A percentile compares a stretch with the other conserved stretches of the same genome.
Conservation (phyloP, 2,113 vertebrate species). For the Crocuta crocuta region DNA sequence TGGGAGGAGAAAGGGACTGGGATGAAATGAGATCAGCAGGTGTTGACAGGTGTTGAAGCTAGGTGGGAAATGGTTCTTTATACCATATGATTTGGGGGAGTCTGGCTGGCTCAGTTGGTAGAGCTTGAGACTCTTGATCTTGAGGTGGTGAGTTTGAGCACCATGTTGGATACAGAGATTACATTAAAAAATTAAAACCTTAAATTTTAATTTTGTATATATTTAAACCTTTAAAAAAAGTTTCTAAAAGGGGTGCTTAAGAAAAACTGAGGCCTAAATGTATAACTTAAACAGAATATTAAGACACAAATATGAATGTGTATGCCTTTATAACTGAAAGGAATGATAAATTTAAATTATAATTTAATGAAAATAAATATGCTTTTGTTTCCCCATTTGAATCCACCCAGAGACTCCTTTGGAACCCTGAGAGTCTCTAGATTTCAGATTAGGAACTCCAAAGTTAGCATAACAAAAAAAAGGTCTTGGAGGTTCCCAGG, state of each 20-base stretch:
- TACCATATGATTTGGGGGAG: not conserved
- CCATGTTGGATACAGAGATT: no score
- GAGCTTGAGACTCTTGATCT: no score
- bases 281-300: not conserved
- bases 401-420: not conserved
- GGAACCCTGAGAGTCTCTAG: not conserved
- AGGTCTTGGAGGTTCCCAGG: not conserved
- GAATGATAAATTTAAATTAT: not conserved
- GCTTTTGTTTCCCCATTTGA: not conserved
- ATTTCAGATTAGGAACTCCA: not conserved
- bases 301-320: not conserved
- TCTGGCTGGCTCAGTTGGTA: no score
- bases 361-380: not conserved
- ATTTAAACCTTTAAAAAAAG: not conserved
- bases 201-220: not conserved
- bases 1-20: not conserved
- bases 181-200: no score
- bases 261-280: not conserved
- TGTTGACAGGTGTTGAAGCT: not conserved
- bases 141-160: no score
- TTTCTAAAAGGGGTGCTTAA: not conserved
- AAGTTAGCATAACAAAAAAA: not conserved
- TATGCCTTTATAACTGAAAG: not conserved
- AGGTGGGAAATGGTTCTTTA: not conserved
- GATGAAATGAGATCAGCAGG: not conserved